These are phyloP conservation scores for Tholera decimalis DNA, from an alignment of 2,888 invertebrate species.

Conservation along the genomic window DNA sequence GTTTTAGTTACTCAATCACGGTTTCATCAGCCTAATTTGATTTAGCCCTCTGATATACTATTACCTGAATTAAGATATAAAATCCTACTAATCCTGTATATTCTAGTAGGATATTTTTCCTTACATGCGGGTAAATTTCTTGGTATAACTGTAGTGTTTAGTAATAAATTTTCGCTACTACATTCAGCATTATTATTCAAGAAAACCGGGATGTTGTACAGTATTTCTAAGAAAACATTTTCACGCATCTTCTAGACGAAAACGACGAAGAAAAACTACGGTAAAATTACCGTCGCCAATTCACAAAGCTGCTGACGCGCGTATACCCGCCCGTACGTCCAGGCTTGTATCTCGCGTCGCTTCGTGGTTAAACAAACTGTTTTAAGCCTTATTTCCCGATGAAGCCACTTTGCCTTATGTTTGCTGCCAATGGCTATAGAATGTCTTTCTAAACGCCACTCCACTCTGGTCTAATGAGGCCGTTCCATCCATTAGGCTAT, in stretches of 20 bases:
- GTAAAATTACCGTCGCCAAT: slow-evolving; percentile 24
- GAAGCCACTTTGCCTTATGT: slow-evolving; percentile 59
- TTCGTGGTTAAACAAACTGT: slow-evolving; percentile 39
- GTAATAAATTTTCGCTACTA: not conserved
- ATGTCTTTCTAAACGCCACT: slow-evolving; percentile 76
- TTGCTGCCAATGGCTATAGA: slow-evolving; percentile 62
- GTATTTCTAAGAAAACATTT: slow-evolving; percentile 12
- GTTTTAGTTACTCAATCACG: not conserved
- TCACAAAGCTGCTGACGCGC: slow-evolving; percentile 36
- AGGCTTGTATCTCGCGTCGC: slow-evolving; percentile 14
- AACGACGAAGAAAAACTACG: slow-evolving; percentile 22
- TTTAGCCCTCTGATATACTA: not conserved
- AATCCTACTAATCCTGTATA: not conserved
- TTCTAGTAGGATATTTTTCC: not conserved
- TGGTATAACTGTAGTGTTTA: not conserved
- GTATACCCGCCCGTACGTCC: not conserved
- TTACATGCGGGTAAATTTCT: not conserved
- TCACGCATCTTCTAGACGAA: not conserved
- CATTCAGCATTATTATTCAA: not conserved
- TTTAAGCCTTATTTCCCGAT: slow-evolving; percentile 54
- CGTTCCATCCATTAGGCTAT: slow-evolving; percentile 85
- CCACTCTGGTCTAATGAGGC: slow-evolving; percentile 82
- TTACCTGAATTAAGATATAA: not conserved
- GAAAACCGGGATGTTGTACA: not conserved
- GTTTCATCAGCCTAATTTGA: not conserved